phyloP scores from a whole-genome alignment of 2,797 vertebrate species.

The Spheniscus humboldti region DNA sequence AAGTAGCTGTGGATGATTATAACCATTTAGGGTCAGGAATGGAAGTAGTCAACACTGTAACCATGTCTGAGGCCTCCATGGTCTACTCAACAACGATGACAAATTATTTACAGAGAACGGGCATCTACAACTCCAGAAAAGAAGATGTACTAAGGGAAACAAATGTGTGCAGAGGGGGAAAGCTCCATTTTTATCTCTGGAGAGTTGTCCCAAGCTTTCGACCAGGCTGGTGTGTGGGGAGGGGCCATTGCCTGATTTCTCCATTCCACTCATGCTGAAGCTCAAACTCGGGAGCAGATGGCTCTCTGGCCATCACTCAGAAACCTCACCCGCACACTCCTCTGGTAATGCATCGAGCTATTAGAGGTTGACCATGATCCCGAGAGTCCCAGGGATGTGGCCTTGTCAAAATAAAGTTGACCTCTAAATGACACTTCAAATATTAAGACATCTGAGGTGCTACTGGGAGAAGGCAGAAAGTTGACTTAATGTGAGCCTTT shows the following conservation, averaged over 20 bases:
- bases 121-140: neutral
- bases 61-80: fast-evolving
- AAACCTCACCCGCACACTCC: neutral
- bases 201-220: neutral
- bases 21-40: neutral
- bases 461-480: neutral
- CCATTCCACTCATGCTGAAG: neutral
- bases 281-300: neutral
- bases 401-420: neutral
- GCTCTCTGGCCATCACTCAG: neutral
- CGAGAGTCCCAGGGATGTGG: fast-evolving
- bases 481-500: neutral
- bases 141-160: neutral
- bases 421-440: neutral
- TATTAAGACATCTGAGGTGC: neutral
- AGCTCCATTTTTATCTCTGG: neutral
- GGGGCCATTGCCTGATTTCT: neutral
- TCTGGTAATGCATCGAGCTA: neutral
- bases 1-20: neutral
- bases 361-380: neutral
- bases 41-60: neutral
- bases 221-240: neutral
- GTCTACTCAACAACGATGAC: neutral
- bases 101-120: neutral
- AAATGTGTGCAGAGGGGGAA: neutral